Evolutionary conservation across 2,888 invertebrate species (phyloP), one percentile per base, ranked within the genome.

Genomic region (Rhagonycha fulva): DNA sequence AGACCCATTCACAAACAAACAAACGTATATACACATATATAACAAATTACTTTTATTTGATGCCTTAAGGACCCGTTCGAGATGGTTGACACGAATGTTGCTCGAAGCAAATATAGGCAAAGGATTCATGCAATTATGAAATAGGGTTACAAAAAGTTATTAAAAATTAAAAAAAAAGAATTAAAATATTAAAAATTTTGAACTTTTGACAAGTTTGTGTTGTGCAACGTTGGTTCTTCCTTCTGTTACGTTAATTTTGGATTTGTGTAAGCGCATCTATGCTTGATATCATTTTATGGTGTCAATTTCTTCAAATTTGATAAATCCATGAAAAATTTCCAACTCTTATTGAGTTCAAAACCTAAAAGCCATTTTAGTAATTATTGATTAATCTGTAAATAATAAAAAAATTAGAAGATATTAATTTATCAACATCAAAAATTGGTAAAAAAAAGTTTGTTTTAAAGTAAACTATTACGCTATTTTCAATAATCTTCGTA

Each of bases 171-270:
- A n/a, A n/a, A n/a, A n/a, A n/a, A n/a, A n/a, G n/a, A n/a, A n/a
- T n/a, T n/a, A n/a, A n/a, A n/a, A n/a, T n/a, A n/a, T n/a, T n/a
- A n/a, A n/a, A n/a, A n/a, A n/a, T n/a, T n/a, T n/a, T n/a, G n/a
- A n/a, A n/a, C n/a, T n/a, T 80, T 89, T 89, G 66, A 90, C 91
- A 7, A 90, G 87, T 77, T 91, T 91, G 83, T 96, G 96, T 96
- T 0, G 96, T 0, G 96, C 94, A 0, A 97, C 97, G 76, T 94
- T 94, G 2, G 96, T 96, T 47, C 96, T 95, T 85, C 96, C 93
- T 87, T 97, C 97, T 80, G 94, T 94, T 4, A 96, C 91, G 83
- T 95, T 94, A 72, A 97, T 94, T 87, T 93, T 94, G 14, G 97
- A 95, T 82, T 96, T 94, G 87, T 97, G 97, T 2, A 90, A 0